Base-by-base conservation (phyloP, 2,888 invertebrate genomes). In the Mayetiola destructor region DNA sequence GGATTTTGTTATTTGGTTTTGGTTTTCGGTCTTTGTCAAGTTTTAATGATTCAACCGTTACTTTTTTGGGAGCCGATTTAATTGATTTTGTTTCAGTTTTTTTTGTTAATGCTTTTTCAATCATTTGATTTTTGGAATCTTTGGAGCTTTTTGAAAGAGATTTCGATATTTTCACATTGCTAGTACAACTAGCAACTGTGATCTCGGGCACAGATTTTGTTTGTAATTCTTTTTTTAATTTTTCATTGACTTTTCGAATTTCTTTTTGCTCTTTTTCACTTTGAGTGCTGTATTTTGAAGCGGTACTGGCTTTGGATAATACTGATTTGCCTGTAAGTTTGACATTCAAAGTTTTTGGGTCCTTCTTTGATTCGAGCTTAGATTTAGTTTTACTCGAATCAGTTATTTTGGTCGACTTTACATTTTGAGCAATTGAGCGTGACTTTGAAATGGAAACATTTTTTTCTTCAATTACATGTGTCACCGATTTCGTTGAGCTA, bases 351-450 rank as follows among this genome's bases (percentile, higher is more conserved):
- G 52, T 20, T 16, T 52, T 52, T 30, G 27, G 27, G 5, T 23
- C 16, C 29, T 52, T 29, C 16, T 23, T 3, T 23, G 42, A 42
- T 14, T 55, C 27, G 21, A 30, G n/a, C 10, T 27, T 32, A 39
- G 27, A 16, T 32, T 20, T n/a, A 21, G 52, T 14, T 14, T 21
- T 5, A 6, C 10, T 36, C 23, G 36, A 6, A 2, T 14, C 18
- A 20, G 36, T 27, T 23, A 42, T 39, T 30, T 56, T 14, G 52
- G 18, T 35, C 37, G 35, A n/a, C 20, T 48, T 29, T 54, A 37
- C 56, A 54, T 23, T 30, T 29, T 52, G 63, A 14, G 64, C 67
- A 12, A 67, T 64, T 23, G 55, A 10, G 30, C 18, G 10, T 18
- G 60, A 59, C 2, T 20, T 40, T 12, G 39, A 40, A 37, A 14